Base-by-base conservation (phyloP, 2,113 vertebrate genomes). In the Polypterus senegalus region DNA sequence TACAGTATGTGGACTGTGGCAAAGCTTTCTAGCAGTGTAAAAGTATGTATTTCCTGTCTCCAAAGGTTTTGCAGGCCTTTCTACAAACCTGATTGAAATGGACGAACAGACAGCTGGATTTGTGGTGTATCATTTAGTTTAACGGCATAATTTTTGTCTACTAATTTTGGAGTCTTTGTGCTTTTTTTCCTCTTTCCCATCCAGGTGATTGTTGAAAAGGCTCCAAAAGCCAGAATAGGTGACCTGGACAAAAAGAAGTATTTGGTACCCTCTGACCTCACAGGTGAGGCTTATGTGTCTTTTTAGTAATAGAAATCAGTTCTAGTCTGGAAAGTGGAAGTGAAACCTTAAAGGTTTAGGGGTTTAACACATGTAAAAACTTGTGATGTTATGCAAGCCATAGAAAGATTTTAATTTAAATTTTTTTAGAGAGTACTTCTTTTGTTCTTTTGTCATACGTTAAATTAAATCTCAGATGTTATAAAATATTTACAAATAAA, bases 201-300 rank as follows among this genome's bases (percentile, higher is more conserved):
- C 4, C 57, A 94, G 92, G 92, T 95, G 64, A 94, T 95, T 72
- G 91, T 94, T 77, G 91, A 95, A 75, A 94, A 94, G 73, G 92
- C 91, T 8, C 92, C 91, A 62, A 95, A 95, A 83, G 91, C 92
- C 66, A 88, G 91, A 76, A 95, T 95, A 89, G 92, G 92, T 67
- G 92, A 95, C 63, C 75, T 95, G 81, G 91, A 95, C 82, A 95
- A 95, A 81, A 94, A 94, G 79, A 94, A 94, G 75, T 94, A 94
- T 62, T 81, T 94, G 74, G 92, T 94, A 67, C 92, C 92, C 60
- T 94, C 92, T 43, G 92, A 94, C 74, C 84, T 94, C 69, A 94
- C 92, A 81, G 91, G 91, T 92, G 61, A 58, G 65, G 45, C 57
- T 4, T 6, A 9, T 9, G 11, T 55, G 4, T 3, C 1, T 3